Percentiles rank a stretch among this genome's conserved stretches.
phyloP scores from a whole-genome alignment of 2,113 vertebrate species.

The Mungos mungo region DNA sequence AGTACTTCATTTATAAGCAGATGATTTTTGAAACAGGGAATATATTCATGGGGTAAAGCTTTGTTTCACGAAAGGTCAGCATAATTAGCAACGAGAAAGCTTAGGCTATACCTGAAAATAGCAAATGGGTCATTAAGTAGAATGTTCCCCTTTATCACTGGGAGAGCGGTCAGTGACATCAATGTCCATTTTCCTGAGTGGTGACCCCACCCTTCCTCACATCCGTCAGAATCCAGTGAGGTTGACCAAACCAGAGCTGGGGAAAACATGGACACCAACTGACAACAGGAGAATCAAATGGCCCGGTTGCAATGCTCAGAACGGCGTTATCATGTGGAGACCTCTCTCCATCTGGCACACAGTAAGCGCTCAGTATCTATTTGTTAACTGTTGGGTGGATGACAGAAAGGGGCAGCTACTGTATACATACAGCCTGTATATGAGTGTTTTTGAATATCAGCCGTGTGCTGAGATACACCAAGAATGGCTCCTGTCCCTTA shows the following conservation, averaged over 20 bases:
- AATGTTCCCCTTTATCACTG: slow-evolving; percentile 37
- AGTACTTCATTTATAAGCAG: slow-evolving; percentile 67
- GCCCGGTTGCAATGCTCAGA: background rate
- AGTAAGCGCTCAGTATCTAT: background rate
- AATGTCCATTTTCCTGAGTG: slow-evolving; percentile 63
- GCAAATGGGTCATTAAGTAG: slow-evolving; percentile 74
- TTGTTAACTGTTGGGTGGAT: background rate
- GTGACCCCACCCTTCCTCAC: background rate
- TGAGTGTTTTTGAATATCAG: background rate
- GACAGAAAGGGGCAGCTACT: background rate
- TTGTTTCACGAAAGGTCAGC: slow-evolving; percentile 77
- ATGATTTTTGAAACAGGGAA: slow-evolving; percentile 78
- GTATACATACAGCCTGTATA: background rate
- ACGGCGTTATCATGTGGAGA: background rate
- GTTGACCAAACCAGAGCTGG: background rate
- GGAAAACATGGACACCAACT: background rate
- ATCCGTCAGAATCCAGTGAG: background rate
- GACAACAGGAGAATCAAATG: background rate
- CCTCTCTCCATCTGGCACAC: background rate
- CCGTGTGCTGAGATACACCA: background rate
- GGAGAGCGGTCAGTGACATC: slow-evolving; percentile 58
- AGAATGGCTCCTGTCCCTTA: background rate
- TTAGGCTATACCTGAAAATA: slow-evolving; percentile 66
- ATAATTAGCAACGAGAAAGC: slow-evolving; percentile 78
- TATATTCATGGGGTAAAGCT: slow-evolving; percentile 72